These are phyloP conservation scores for Ladona fulva DNA, from an alignment of 1,140 invertebrate genomes.

Conservation along the genomic window DNA sequence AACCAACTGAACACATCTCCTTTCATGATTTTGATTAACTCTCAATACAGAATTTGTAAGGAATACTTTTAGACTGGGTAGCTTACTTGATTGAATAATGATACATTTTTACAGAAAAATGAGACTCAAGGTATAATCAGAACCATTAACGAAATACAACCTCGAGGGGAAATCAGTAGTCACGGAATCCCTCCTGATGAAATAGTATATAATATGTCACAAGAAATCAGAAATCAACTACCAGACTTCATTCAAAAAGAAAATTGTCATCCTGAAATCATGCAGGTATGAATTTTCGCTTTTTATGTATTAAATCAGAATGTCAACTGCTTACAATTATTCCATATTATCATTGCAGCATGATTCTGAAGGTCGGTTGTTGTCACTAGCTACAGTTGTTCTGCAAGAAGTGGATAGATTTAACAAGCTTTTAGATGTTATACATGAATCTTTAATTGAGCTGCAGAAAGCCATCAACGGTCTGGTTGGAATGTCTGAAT, in stretches of 20 bases:
- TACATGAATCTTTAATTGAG: conserved; percentile 61
- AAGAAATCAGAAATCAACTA: conserved; percentile 48
- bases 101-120: conserved; percentile 56
- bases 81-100: too few species aligned
- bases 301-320: too few species aligned
- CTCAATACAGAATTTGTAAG: too few species aligned
- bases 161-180: conserved; percentile 44
- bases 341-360: conserved; percentile 34
- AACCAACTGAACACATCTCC: too few species aligned
- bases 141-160: conserved; percentile 68
- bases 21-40: too few species aligned
- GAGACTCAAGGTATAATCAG: conserved; percentile 55
- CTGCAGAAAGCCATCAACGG: conserved; percentile 76
- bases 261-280: background rate
- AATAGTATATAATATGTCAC: conserved; percentile 61
- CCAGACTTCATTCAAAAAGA: conserved; percentile 26
- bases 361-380: conserved; percentile 57
- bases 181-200: conserved; percentile 60
- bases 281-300: too few species aligned
- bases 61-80: too few species aligned
- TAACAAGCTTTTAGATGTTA: conserved; percentile 61
- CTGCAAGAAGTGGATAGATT: conserved; percentile 79
- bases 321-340: too few species aligned
- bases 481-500: conserved; percentile 80
- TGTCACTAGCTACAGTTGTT: conserved; percentile 73